Conservation (phyloP, 35 echinoderm and acorn worm species). For the Acanthaster planci region DNA sequence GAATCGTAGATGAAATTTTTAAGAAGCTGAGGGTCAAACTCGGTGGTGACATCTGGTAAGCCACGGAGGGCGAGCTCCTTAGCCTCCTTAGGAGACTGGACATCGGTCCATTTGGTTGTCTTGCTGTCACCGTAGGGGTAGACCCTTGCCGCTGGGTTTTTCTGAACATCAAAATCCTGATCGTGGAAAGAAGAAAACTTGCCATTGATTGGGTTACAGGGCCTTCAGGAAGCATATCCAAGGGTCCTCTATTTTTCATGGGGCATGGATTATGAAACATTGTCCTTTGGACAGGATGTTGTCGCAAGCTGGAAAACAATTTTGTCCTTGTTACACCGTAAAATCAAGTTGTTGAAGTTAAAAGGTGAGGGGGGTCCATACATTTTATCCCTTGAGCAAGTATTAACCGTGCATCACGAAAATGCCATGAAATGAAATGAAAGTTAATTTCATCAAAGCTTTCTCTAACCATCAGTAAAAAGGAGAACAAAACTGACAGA, state of each 20-base stretch:
- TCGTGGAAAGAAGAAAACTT: neutral
- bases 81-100: constrained; percentile 2
- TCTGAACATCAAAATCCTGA: constrained; percentile 16
- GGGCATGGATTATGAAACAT: neutral
- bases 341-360: no score
- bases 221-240: neutral
- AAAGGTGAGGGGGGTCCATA: no score
- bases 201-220: neutral
- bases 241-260: neutral
- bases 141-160: neutral
- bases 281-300: neutral
- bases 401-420: no score
- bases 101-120: constrained; percentile 33
- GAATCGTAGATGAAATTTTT: constrained; percentile 19
- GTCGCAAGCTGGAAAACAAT: no score
- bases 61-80: neutral
- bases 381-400: no score
- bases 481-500: no score
- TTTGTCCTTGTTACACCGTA: no score
- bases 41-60: constrained; percentile 13
- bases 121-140: constrained; percentile 3
- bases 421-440: no score
- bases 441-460: no score
- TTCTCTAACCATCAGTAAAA: no score
- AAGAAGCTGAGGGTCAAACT: neutral